These are phyloP conservation scores for Saxicola maurus DNA, from an alignment of 2,797 vertebrate genomes.

Conservation along the genomic window DNA sequence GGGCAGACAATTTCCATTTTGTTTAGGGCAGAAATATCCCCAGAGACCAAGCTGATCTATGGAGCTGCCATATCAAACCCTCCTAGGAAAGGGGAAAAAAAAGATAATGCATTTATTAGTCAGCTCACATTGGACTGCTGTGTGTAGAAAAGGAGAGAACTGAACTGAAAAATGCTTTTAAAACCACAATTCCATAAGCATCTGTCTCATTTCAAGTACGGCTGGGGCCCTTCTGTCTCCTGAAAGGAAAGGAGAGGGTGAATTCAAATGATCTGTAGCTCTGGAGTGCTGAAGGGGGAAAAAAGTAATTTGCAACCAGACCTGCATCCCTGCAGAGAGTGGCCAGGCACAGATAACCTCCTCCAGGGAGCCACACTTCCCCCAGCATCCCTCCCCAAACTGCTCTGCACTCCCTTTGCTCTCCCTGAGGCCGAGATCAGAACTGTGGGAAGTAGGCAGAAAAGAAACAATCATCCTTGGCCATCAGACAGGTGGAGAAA, in stretches of 20 bases:
- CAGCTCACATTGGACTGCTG: conserved; percentile 57
- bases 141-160: conserved; percentile 56
- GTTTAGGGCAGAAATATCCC: conserved; percentile 60
- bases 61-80: conserved; percentile 53
- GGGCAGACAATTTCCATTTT: conserved; percentile 63
- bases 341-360: conserved; percentile 11
- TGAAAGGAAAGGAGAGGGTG: conserved; percentile 39
- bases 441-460: not conserved
- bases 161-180: conserved; percentile 64
- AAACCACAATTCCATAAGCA: conserved; percentile 61
- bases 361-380: not conserved
- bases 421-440: not conserved
- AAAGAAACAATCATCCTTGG: not conserved
- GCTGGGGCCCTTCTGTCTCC: conserved; percentile 55
- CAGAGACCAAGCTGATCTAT: conserved; percentile 50
- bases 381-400: not conserved
- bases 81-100: conserved; percentile 40
- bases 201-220: conserved; percentile 61
- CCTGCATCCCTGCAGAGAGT: conserved; percentile 13
- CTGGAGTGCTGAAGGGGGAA: conserved; percentile 25
- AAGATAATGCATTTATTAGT: conserved; percentile 63
- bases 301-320: conserved; percentile 29
- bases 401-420: not conserved
- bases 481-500: not conserved
- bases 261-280: conserved; percentile 55